These are phyloP conservation scores for Arnoldichthys spilopterus DNA, from an alignment of 2,797 vertebrate genomes.

Conservation along the genomic window DNA sequence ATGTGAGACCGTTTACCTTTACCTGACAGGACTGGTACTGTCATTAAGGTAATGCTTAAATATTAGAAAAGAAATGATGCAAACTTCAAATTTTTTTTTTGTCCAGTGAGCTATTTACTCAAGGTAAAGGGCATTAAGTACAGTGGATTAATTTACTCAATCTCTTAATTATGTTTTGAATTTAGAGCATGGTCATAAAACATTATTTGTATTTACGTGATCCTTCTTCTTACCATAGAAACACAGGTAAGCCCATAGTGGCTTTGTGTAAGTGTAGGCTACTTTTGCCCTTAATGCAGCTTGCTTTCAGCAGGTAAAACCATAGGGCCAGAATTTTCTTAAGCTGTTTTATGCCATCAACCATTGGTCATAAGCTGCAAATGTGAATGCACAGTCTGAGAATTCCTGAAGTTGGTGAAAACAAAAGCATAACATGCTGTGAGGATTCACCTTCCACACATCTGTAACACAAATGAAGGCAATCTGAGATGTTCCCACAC, in stretches of 20 bases:
- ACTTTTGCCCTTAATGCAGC: not conserved
- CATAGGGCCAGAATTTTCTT: not conserved
- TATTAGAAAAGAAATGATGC: no score
- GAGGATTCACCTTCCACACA: slow-evolving; percentile 18
- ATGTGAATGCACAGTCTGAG: slow-evolving; percentile 16
- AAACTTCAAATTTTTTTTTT: no score
- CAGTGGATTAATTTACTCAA: not conserved
- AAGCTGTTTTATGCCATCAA: not conserved
- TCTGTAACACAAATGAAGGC: not conserved
- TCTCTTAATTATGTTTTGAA: not conserved
- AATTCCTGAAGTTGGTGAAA: slow-evolving; percentile 11
- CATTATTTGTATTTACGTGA: not conserved
- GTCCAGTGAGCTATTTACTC: not conserved
- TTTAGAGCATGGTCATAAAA: not conserved
- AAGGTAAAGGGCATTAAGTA: not conserved
- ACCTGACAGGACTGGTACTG: no score
- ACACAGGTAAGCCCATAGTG: not conserved
- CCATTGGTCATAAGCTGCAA: not conserved
- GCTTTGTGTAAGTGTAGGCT: not conserved
- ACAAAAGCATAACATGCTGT: not conserved
- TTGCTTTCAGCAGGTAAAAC: not conserved
- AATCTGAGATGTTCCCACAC: slow-evolving; percentile 17
- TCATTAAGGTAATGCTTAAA: no score
- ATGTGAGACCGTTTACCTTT: no score
- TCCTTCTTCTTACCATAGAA: not conserved